Evolutionary conservation across 1,140 invertebrate genomes (phyloP).

Genomic region (Acyrthosiphon pisum): DNA sequence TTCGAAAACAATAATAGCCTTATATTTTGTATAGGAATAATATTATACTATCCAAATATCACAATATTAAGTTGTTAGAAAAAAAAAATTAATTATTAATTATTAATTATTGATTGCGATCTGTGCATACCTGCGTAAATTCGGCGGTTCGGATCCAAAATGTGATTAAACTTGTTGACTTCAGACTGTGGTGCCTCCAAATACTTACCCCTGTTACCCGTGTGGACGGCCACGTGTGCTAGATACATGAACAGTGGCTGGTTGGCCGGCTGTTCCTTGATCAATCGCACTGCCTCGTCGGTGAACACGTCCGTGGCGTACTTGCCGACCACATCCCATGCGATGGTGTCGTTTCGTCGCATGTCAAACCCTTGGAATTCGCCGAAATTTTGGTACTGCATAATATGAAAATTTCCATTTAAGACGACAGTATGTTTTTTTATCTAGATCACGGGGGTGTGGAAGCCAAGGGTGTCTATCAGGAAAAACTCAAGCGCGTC

Average conservation of each 20-base stretch:
- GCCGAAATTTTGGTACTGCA: constrained; percentile 60
- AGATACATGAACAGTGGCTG: constrained; percentile 75
- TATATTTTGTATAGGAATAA: neutral
- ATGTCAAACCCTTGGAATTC: constrained; percentile 68
- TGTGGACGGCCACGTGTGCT: constrained; percentile 73
- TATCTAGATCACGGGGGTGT: neutral
- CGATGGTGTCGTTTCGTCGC: constrained; percentile 67
- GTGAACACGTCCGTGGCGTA: constrained; percentile 78
- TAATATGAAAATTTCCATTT: neutral
- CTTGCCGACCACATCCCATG: constrained; percentile 69
- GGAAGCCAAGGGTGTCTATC: neutral
- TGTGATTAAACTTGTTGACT: constrained; percentile 71
- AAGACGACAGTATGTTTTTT: neutral
- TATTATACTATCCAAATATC: neutral
- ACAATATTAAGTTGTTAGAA: neutral
- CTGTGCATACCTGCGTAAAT: constrained; percentile 70
- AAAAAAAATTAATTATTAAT: neutral
- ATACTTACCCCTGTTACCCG: constrained; percentile 68
- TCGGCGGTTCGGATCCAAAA: constrained; percentile 70
- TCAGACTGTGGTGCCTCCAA: constrained; percentile 71
- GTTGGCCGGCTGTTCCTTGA: constrained; percentile 66
- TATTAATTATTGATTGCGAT: neutral
- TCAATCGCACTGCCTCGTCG: constrained; percentile 69
- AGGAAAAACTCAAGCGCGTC: neutral
- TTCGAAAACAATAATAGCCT: neutral